Base-by-base conservation (phyloP, 2,888 invertebrate species). In the Monochamus alternatus region DNA sequence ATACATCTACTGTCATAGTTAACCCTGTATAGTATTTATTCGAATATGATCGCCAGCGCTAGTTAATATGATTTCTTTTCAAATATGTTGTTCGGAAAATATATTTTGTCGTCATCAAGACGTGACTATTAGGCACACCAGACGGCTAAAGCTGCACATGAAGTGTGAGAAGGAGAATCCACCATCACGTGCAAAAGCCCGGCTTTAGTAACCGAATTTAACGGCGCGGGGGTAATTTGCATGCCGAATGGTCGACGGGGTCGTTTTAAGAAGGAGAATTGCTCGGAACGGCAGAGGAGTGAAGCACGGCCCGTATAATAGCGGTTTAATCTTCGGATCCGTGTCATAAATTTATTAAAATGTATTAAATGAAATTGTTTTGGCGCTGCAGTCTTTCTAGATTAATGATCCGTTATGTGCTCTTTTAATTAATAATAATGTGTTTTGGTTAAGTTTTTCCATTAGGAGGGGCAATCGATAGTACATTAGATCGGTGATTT, bases 261-360 rank as follows among this genome's bases (percentile, higher is more conserved):
- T 83, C 85, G 83, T 84, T 85, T 85, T 84, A 85, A 85, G 85
- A 84, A 86, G 84, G 83, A 82, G 84, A 87, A 86, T 85, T 84
- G 85, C 83, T 82, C 78, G 81, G 81, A 85, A 84, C 84, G 84
- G 82, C 82, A 81, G 82, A 84, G 84, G 85, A 86, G 85, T 86
- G 84, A 86, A 83, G 85, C 86, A 86, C 84, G 86, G 86, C 86
- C 86, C 87, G 85, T 87, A 86, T 88, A 87, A 88, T 88, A 84
- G 87, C 86, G 86, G 87, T 87, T 87, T 87, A 87, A 87, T 87
- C 87, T 87, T 83, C 86, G 84, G 84, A 84, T 84, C 84, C 82
- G 83, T 84, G 85, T 86, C 86, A 86, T 88, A 88, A 88, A 87
- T 88, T 88, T 87, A 87, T 87, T 87, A 87, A 87, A 88, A 88